Percentiles rank a stretch among this genome's conserved stretches.
phyloP scores from a whole-genome alignment of 2,113 vertebrate genomes.

The Xenopus laevis region DNA sequence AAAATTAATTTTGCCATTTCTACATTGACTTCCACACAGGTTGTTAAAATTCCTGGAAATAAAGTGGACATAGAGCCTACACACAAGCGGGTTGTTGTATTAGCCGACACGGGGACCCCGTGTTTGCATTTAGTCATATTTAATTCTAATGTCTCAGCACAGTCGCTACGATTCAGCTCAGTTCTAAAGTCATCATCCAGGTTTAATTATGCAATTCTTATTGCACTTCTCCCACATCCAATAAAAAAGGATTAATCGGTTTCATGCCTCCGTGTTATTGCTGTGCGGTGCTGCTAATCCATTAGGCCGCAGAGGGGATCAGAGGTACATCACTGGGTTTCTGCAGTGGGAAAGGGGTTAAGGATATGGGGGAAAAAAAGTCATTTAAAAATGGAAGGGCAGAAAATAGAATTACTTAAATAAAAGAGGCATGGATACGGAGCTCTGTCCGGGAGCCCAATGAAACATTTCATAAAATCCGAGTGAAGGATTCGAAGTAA shows the following conservation, averaged over 20 bases:
- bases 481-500: too few species aligned
- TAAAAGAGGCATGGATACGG: slow-evolving; percentile 27
- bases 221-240: slow-evolving; percentile 30
- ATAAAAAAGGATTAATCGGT: slow-evolving; percentile 38
- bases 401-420: slow-evolving; percentile 36
- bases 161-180: not conserved
- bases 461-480: slow-evolving; percentile 4
- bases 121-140: too few species aligned
- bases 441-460: slow-evolving; percentile 24
- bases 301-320: slow-evolving; percentile 2
- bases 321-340: slow-evolving; percentile 18
- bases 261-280: slow-evolving; percentile 34
- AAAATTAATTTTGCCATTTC: too few species aligned
- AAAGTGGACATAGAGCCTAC: too few species aligned
- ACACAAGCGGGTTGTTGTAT: too few species aligned
- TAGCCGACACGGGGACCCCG: too few species aligned
- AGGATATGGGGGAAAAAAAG: slow-evolving; percentile 1
- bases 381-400: not conserved
- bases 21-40: too few species aligned
- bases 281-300: slow-evolving; percentile 32
- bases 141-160: too few species aligned
- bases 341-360: slow-evolving; percentile 30
- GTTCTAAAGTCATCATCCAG: slow-evolving; percentile 11
- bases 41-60: too few species aligned
- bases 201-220: slow-evolving; percentile 34